Base-by-base conservation (phyloP, 2,113 vertebrate species). In the Alligator sinensis region DNA sequence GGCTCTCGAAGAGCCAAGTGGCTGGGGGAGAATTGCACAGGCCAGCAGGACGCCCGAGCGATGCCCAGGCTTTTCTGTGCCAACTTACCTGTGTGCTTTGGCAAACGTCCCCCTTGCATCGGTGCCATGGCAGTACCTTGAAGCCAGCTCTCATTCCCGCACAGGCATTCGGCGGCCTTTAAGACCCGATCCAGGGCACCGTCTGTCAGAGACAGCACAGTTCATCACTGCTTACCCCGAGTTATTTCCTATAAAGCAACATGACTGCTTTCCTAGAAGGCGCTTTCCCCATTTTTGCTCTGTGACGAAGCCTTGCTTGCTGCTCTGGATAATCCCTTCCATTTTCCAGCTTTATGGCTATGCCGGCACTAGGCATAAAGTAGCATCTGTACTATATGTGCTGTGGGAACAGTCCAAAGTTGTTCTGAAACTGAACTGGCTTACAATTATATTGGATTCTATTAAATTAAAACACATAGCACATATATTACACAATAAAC, bases 401-500 rank as follows among this genome's bases (percentile, higher is more conserved):
- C 88, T 98, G 97, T 98, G 98, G 98, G 98, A 98, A 98, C 97
- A 95, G 86, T 96, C 97, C 97, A 82, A 94, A 98, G 97, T 96
- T 97, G 97, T 97, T 97, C 97, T 96, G 97, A 96, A 98, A 97
- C 98, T 97, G 89, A 59, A 97, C 97, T 97, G 98, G 98, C 97
- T 98, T 94, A 96, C 98, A 97, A 98, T 98, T 98, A 98, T 98
- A 98, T 97, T 98, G 98, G 98, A 98, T 98, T 98, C 97, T 97
- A 97, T 98, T 98, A 98, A 98, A 98, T 97, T 97, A 98, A 98
- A 98, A 98, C 96, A 97, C 98, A 97, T 97, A 98, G 98, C 97
- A 97, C 97, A 97, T 98, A 96, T 96, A 98, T 99, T 99, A 98
- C 98, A 98, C 98, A 98, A 98, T 98, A 98, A 98, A 98, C 98